Base-by-base conservation (phyloP, 2,888 invertebrate species). In the Villa cingulata region DNA sequence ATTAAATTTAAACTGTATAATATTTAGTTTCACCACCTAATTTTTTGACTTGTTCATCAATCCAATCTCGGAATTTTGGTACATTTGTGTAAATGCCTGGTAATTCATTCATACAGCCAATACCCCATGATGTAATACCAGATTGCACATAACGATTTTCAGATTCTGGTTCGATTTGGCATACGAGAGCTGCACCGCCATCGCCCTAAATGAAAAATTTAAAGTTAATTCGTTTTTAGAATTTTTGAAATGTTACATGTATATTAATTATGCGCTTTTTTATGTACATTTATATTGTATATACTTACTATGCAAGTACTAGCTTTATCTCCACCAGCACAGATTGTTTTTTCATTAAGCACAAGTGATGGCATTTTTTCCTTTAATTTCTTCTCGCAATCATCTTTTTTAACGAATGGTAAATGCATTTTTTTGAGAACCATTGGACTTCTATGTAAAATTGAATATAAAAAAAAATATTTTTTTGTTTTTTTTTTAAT, bases 131-230 rank as follows among this genome's bases (percentile, higher is more conserved):
- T 12, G 49, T 49, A 14, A 54, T 51, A 15, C 54, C 54, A 15
- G 46, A 6, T 70, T 66, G 4, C 80, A 78, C 74, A 62, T 79
- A 83, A 12, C 75, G 68, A 44, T 72, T 66, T 38, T 70, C 64
- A 36, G 72, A 70, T 0, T 70, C 61, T 0, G 74, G 72, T 40
- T 53, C 55, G 47, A 71, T 61, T 15, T 73, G 71, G 57, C 84
- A 84, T 1, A 78, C 78, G 15, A 84, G 62, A 0, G 83, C 82
- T 41, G 81, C 79, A 19, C 83, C 83, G n/a, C 83, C 83, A 61
- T 84, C 83, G 40, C 83, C 83, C 80, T 50, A 23, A 23, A 23
- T 6, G 4, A 23, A 23, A 6, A 23, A 23, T 23, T 23, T 23
- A 6, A 6, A 23, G 4, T 23, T 23, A 23, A 23, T 23, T 6